These are phyloP conservation scores for Conopomorpha cramerella DNA, from an alignment of 1,140 invertebrate genomes.

Conservation along the genomic window DNA sequence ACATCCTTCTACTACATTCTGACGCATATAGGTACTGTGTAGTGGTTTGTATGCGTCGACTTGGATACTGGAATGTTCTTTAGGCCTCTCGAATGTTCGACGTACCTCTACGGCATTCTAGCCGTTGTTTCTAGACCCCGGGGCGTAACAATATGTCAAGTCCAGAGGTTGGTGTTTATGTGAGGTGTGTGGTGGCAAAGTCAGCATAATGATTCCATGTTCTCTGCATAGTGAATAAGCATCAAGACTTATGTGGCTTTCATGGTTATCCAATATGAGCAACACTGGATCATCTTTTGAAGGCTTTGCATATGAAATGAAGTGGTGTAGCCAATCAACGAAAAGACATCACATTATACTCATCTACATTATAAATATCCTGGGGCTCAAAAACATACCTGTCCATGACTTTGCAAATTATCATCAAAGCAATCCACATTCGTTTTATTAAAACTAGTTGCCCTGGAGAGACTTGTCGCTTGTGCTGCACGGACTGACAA, in stretches of 20 bases:
- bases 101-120: no score
- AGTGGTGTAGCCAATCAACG: constrained; percentile 26
- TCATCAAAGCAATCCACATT: constrained; percentile 29
- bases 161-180: constrained; percentile 33
- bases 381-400: constrained; percentile 13
- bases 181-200: constrained; percentile 11
- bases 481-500: constrained; percentile 40
- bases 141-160: no score
- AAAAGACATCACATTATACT: constrained; percentile 32
- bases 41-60: no score
- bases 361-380: constrained; percentile 34
- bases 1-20: no score
- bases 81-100: no score
- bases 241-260: no score
- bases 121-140: no score
- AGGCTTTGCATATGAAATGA: constrained; percentile 23
- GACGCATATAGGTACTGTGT: no score
- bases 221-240: constrained; percentile 14
- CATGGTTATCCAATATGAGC: constrained; percentile 15
- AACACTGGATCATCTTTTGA: constrained; percentile 23
- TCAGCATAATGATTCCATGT: constrained; percentile 20
- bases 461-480: constrained; percentile 43
- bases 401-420: constrained; percentile 24
- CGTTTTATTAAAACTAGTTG: constrained; percentile 50
- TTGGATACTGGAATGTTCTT: no score